These are phyloP conservation scores for Hemicrepidius hirtus DNA, from an alignment of 2,888 invertebrate genomes.

Conservation along the genomic window DNA sequence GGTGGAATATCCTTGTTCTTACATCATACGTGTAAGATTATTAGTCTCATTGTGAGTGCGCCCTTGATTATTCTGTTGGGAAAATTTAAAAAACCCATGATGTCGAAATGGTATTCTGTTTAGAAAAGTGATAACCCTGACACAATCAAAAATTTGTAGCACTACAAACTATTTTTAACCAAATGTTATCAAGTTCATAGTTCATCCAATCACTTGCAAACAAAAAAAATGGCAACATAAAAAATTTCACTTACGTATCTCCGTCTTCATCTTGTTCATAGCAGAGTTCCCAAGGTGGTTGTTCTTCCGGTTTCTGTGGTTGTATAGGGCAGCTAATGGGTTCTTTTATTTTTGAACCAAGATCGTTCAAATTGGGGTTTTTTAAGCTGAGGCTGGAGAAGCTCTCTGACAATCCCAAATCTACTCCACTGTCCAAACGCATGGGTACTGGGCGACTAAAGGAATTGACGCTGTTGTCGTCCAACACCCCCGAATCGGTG, in stretches of 20 bases:
- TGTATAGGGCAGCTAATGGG: slow-evolving; percentile 42
- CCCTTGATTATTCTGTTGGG: too few relatives aligned
- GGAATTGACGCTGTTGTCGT: slow-evolving; percentile 24
- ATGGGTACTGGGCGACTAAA: slow-evolving; percentile 65
- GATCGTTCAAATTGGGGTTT: slow-evolving; percentile 69
- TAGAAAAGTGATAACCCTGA: too few relatives aligned
- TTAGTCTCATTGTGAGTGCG: too few relatives aligned
- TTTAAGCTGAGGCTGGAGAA: slow-evolving; percentile 77
- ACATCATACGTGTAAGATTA: too few relatives aligned
- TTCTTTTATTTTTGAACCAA: slow-evolving; percentile 61
- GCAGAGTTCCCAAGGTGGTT: slow-evolving; percentile 78
- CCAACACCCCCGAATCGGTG: slow-evolving; percentile 50
- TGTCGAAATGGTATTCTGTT: too few relatives aligned
- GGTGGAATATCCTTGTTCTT: too few relatives aligned
- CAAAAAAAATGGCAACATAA: slow-evolving; percentile 63
- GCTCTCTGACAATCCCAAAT: slow-evolving; percentile 76
- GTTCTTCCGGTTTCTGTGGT: slow-evolving; percentile 54
- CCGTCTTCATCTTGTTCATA: slow-evolving; percentile 89
- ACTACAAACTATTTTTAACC: too few relatives aligned
- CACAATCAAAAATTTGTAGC: too few relatives aligned
- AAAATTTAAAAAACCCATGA: too few relatives aligned
- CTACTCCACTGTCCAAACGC: slow-evolving; percentile 82
- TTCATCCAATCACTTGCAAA: too few relatives aligned
- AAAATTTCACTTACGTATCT: slow-evolving; percentile 95
- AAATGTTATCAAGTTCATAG: too few relatives aligned